These are phyloP conservation scores for Mythimna lalbum DNA, from an alignment of 2,888 invertebrate genomes.

Conservation along the genomic window DNA sequence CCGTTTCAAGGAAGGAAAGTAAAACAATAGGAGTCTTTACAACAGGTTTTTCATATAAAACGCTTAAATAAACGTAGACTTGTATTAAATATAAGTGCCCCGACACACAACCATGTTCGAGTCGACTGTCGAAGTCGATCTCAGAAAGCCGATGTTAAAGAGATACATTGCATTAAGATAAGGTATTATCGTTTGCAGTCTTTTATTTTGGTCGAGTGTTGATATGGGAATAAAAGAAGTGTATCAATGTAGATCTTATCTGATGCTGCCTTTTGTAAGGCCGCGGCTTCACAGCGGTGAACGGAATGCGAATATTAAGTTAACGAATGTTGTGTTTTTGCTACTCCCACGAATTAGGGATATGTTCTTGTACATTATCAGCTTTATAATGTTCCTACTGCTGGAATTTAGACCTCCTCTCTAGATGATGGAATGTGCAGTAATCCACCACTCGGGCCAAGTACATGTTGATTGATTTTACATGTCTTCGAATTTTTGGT, in stretches of 20 bases:
- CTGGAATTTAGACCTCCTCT: too few relatives aligned
- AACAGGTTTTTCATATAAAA: slow-evolving; percentile 66
- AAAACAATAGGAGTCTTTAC: slow-evolving; percentile 65
- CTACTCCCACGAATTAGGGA: not conserved
- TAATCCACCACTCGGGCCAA: too few relatives aligned
- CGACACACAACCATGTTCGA: slow-evolving; percentile 17
- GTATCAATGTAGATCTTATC: slow-evolving; percentile 52
- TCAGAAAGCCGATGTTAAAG: slow-evolving; percentile 49
- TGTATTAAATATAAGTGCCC: slow-evolving; percentile 19
- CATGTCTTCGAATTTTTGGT: too few relatives aligned
- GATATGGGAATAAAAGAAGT: slow-evolving; percentile 52
- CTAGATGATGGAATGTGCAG: too few relatives aligned
- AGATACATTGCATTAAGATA: slow-evolving; percentile 55
- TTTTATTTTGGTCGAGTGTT: slow-evolving; percentile 47
- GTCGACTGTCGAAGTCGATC: slow-evolving; percentile 21
- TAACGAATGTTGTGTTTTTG: not conserved
- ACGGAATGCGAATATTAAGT: slow-evolving; percentile 17
- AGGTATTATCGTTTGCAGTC: slow-evolving; percentile 47
- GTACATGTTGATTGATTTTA: too few relatives aligned
- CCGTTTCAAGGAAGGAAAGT: slow-evolving; percentile 64
- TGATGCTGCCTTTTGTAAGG: slow-evolving; percentile 28
- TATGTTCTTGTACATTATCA: not conserved
- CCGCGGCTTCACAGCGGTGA: slow-evolving; percentile 19
- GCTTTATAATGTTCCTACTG: too few relatives aligned
- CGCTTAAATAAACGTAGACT: slow-evolving; percentile 39